phyloP scores from a whole-genome alignment of 1,140 invertebrate genomes.

The Elymnias hypermnestra region DNA sequence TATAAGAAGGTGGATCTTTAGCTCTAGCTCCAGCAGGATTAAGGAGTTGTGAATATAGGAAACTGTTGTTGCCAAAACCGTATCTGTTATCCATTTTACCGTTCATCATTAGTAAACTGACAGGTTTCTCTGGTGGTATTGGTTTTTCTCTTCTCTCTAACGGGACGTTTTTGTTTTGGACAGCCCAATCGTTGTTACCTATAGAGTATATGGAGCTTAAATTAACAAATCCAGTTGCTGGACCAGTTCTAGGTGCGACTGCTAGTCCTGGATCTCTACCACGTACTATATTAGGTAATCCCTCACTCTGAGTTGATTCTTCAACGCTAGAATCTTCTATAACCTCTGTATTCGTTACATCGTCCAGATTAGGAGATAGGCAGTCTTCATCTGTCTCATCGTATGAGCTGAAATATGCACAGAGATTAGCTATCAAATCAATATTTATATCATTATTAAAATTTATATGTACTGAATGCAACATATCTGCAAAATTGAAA shows the following conservation, averaged over 20 bases:
- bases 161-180: constrained; percentile 48
- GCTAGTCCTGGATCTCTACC: constrained; percentile 21
- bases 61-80: constrained; percentile 65
- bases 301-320: constrained; percentile 56
- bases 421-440: constrained; percentile 6
- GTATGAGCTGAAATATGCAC: constrained; percentile 76
- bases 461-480: constrained; percentile 72
- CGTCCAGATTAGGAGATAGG: constrained; percentile 79
- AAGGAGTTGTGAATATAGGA: constrained; percentile 68
- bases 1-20: constrained; percentile 62
- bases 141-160: constrained; percentile 58
- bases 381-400: constrained; percentile 81
- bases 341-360: constrained; percentile 73
- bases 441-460: neutral
- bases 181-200: constrained; percentile 46
- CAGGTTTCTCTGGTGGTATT: constrained; percentile 61
- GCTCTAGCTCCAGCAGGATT: constrained; percentile 44
- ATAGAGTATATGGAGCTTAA: constrained; percentile 70
- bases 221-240: constrained; percentile 56
- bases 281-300: constrained; percentile 19
- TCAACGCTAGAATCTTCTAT: constrained; percentile 69
- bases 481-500: constrained; percentile 38
- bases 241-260: constrained; percentile 5
- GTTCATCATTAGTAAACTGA: constrained; percentile 67
- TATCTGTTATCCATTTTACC: constrained; percentile 63